These are phyloP conservation scores for Perodicticus potto DNA, from an alignment of 2,797 vertebrate species.

Conservation along the genomic window DNA sequence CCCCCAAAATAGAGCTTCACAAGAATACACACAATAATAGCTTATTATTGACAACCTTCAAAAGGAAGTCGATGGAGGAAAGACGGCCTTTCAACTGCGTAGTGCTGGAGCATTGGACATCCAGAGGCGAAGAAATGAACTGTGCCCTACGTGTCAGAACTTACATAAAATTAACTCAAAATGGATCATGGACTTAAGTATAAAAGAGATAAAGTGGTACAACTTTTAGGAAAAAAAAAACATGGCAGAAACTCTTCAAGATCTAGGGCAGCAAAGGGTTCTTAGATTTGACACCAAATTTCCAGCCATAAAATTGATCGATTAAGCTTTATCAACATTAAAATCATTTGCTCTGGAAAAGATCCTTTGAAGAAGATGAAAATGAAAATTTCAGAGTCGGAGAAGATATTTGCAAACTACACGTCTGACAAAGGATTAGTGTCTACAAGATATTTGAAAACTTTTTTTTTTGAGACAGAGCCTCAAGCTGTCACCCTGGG, in stretches of 20 bases:
- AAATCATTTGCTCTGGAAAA: constrained; percentile 2
- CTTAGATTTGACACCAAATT: not conserved
- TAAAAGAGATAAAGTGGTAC: not conserved
- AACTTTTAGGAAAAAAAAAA: not conserved
- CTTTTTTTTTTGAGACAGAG: no score
- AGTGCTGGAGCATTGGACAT: not conserved
- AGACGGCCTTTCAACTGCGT: not conserved
- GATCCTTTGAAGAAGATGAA: not conserved
- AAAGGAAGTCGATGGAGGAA: not conserved
- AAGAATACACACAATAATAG: not conserved
- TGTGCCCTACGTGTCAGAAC: not conserved
- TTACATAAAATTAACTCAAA: not conserved
- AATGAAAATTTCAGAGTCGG: not conserved
- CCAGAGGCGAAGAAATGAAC: not conserved
- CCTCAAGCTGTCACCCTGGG: no score
- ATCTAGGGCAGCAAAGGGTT: not conserved
- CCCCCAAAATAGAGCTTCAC: not conserved
- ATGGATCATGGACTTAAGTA: not conserved
- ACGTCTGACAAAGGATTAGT: not conserved
- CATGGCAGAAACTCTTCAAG: not conserved
- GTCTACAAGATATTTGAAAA: not conserved
- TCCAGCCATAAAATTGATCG: not conserved
- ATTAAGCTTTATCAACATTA: not conserved
- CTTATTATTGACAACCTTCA: not conserved
- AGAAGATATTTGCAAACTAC: not conserved